These are phyloP conservation scores for Telmatherina bonti DNA, from an alignment of 2,797 vertebrate genomes.

Conservation along the genomic window DNA sequence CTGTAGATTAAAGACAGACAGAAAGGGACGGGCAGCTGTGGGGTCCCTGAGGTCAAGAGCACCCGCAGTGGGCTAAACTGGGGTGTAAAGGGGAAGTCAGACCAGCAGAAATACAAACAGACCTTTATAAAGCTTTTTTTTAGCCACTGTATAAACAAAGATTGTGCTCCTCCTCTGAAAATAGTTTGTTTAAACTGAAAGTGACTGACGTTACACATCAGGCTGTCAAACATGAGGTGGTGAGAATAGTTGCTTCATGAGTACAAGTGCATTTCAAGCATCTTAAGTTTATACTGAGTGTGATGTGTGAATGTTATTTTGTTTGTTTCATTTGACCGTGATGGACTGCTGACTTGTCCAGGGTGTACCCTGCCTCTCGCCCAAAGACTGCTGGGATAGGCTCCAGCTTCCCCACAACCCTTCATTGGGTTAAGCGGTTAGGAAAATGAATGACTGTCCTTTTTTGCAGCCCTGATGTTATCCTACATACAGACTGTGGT, in stretches of 20 bases:
- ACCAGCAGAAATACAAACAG: slow-evolving; percentile 33
- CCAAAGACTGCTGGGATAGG: too few species aligned
- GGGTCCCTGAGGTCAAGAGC: slow-evolving; percentile 59
- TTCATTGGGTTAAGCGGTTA: too few species aligned
- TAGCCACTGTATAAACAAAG: slow-evolving; percentile 12
- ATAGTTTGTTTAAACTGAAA: neutral
- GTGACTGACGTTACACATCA: neutral
- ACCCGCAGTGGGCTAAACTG: slow-evolving; percentile 13
- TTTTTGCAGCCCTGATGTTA: neutral
- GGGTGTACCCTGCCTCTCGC: too few species aligned
- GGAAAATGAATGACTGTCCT: too few species aligned
- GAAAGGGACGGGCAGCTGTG: slow-evolving; percentile 48
- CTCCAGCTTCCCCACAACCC: too few species aligned
- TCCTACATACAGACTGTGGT: neutral
- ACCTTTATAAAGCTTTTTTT: slow-evolving; percentile 6
- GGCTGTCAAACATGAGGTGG: neutral
- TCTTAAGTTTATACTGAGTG: neutral
- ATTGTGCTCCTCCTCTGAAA: slow-evolving; percentile 8
- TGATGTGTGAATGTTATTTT: neutral
- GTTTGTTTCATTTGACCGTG: too few species aligned
- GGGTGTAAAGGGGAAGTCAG: slow-evolving; percentile 33
- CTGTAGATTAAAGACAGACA: slow-evolving; percentile 61
- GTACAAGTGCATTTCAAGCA: neutral
- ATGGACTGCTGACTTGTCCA: too few species aligned
- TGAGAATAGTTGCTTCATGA: neutral